Evolutionary conservation across 2,888 invertebrate genomes (phyloP).

Genomic region (Phyto melanocephala): DNA sequence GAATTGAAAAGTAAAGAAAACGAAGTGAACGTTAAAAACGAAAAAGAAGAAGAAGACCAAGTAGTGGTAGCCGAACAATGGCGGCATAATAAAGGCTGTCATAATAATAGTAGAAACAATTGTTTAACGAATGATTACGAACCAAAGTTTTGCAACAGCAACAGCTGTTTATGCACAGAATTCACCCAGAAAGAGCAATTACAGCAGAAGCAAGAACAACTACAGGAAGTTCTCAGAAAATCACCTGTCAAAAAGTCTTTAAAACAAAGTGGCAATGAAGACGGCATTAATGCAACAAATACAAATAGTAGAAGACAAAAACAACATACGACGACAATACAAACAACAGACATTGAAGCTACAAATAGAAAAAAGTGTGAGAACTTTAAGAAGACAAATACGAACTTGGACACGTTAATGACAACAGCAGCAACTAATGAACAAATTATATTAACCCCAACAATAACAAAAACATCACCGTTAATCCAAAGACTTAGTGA

Average conservation of each 20-base stretch:
- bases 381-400: slow-evolving; percentile 45
- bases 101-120: slow-evolving; percentile 70
- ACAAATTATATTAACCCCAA: slow-evolving; percentile 59
- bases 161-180: slow-evolving; percentile 60
- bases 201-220: slow-evolving; percentile 55
- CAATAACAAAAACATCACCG: slow-evolving; percentile 61
- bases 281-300: slow-evolving; percentile 26
- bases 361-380: slow-evolving; percentile 51
- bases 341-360: slow-evolving; percentile 57
- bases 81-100: slow-evolving; percentile 67
- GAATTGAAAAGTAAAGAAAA: too few relatives aligned
- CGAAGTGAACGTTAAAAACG: slow-evolving; percentile 15
- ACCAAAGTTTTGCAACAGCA: slow-evolving; percentile 67
- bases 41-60: slow-evolving; percentile 55
- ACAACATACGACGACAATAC: slow-evolving; percentile 32
- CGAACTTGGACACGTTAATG: slow-evolving; percentile 31
- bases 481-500: slow-evolving; percentile 76
- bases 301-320: slow-evolving; percentile 12
- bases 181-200: slow-evolving; percentile 65
- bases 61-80: slow-evolving; percentile 49
- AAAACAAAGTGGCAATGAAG: slow-evolving; percentile 61
- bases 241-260: slow-evolving; percentile 50
- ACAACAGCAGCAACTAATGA: slow-evolving; percentile 43
- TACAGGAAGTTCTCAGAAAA: slow-evolving; percentile 30
- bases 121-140: slow-evolving; percentile 65